Base-by-base conservation (phyloP, 92 coral and sea anemone species). In the Porites lobata region DNA sequence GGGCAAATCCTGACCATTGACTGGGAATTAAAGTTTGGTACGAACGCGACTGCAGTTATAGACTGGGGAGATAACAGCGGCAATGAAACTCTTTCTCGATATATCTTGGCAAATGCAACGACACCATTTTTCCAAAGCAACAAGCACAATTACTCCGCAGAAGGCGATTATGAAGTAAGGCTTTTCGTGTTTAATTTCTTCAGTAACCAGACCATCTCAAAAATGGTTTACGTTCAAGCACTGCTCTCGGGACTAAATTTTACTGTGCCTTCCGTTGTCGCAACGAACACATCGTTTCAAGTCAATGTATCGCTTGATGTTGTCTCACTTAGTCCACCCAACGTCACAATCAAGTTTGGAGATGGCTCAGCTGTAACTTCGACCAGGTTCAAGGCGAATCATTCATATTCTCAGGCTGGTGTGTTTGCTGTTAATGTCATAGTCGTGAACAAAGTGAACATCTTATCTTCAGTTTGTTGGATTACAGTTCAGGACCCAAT, bases 41-140 rank as follows among this genome's bases (percentile, higher is more conserved):
- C 94, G n/a, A 92, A 92, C 65, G 88, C 89, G 20, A 88, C 92
- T 6, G 92, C 85, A 56, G 65, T 92, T 10, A 73, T 92, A 24
- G 53, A 29, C 72, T 92, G 94, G 94, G 92, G 94, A 64, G 94
- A 92, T 47, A 53, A 51, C 72, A 50, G 87, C 8, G 86, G 21
- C 54, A 88, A 78, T 61, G 89, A 88, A 53, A 84, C 88, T 21
- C 22, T 88, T 21, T 17, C 78, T 11, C 24, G 15, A 1, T 54
- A 83, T 19, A 75, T 89, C 18, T 80, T 88, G 87, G 94, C 94
- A 43, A 92, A 92, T 66, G 94, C 90, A 15, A 79, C 92, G 1
- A 84, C 68, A 18, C 90, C 81, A 12, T 78, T 88, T 59, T 38
- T n/a, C 11, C 56, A 62, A 18, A 18, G 57, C 5, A 85, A 69